Evolutionary conservation across 2,888 invertebrate genomes (phyloP).

Genomic region (Trichogramma dendrolimi): DNA sequence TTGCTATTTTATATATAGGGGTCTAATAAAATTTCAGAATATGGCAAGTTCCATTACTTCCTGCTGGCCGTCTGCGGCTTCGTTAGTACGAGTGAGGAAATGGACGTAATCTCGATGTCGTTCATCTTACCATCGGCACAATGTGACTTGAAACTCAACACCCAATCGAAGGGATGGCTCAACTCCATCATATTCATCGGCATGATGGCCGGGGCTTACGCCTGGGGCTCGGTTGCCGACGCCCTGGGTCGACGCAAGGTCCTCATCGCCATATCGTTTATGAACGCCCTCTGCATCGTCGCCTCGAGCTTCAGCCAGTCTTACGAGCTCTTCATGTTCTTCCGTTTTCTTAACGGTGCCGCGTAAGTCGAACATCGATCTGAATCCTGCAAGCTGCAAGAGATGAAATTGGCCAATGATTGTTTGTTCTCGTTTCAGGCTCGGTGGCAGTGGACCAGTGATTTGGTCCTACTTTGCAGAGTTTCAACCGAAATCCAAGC

Average conservation of each 20-base stretch:
- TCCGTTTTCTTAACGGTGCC: slow-evolving; percentile 87
- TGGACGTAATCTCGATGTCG: slow-evolving; percentile 93
- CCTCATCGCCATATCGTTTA: slow-evolving; percentile 81
- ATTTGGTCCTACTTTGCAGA: slow-evolving; percentile 95
- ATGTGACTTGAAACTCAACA: slow-evolving; percentile 83
- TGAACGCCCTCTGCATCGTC: slow-evolving; percentile 86
- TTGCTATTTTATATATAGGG: slow-evolving; percentile 2
- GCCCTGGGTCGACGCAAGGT: slow-evolving; percentile 82
- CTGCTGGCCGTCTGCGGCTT: slow-evolving; percentile 88
- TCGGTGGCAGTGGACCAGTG: slow-evolving; percentile 86
- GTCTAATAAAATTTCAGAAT: slow-evolving; percentile 55
- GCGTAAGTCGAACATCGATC: slow-evolving; percentile 67
- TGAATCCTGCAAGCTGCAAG: neutral
- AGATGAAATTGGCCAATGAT: neutral
- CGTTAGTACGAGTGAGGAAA: slow-evolving; percentile 91
- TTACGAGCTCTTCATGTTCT: slow-evolving; percentile 83
- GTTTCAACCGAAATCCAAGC: slow-evolving; percentile 85
- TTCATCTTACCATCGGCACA: slow-evolving; percentile 90
- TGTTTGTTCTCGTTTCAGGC: slow-evolving; percentile 53
- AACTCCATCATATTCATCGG: slow-evolving; percentile 81
- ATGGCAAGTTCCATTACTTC: slow-evolving; percentile 86
- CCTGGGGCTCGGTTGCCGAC: slow-evolving; percentile 90
- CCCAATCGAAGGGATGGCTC: slow-evolving; percentile 78
- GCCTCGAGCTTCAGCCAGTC: slow-evolving; percentile 86
- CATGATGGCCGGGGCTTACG: slow-evolving; percentile 92